Evolutionary conservation across 2,797 vertebrate genomes (phyloP), one percentile per base, ranked within the genome.

Genomic region (Cyprinodon diabolis): DNA sequence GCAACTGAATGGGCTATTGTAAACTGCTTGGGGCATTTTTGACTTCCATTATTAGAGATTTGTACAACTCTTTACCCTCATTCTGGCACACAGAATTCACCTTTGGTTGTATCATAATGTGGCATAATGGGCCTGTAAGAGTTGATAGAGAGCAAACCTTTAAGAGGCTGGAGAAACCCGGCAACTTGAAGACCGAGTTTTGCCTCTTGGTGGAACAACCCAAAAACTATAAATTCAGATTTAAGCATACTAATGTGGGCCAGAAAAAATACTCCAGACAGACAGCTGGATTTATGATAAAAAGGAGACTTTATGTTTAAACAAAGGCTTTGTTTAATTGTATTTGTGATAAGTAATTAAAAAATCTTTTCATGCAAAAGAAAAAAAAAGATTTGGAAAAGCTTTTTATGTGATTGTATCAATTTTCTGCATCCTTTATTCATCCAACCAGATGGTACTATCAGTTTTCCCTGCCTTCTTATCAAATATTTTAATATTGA

Each of bases 1-100:
- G 45, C 73, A 37, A 2, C 83, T 89, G 81, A 91, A 89, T 81
- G 76, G 65, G 74, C 80, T 72, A 76, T 54, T 87, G 74, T 77
- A 15, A 54, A 6, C 17, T 40, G 60, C 15, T 2, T 0, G 40
- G 30, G 30, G 43, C 30, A 12, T 63, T 71, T 23, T 35, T 66
- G 73, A 25, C 62, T 13, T 23, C 19, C 49, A 7, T 66, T 62
- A 14, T 57, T 6, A 43, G 52, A 14, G 55, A 75, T 84, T 74
- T n/a, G 65, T 43, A 65, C 11, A 49, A 19, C 43, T 40, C 1
- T 62, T 63, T 19, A 45, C 0, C 51, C 8, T 3, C 8, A 7
- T 3, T n/a, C 4, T 48, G 37, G 66, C n/a, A 7, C 13, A 62
- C 11, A 70, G 19, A 2, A 19, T 15, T 10, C 65, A 54, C 56